Conservation (phyloP, 23 tunicate genomes). For the Halocynthia roretzi region DNA sequence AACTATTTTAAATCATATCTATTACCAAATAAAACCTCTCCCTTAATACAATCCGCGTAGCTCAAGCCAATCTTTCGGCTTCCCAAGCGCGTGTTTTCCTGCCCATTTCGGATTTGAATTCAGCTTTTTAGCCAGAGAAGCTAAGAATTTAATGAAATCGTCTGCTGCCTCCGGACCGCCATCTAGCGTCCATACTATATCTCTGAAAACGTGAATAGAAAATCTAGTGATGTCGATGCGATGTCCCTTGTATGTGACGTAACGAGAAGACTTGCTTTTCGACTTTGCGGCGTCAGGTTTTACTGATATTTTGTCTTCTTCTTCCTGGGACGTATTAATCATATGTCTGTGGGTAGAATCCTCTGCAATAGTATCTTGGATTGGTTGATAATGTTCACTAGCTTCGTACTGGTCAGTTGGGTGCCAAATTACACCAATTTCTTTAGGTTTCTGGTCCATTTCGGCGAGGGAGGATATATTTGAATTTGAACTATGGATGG, state of each 20-base stretch:
- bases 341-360: not conserved
- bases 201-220: slow-evolving; percentile 49
- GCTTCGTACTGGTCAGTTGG: not conserved
- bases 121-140: slow-evolving; percentile 41
- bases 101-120: slow-evolving; percentile 45
- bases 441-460: not conserved
- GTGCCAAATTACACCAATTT: slow-evolving; percentile 24
- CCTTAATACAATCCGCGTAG: slow-evolving; percentile 57
- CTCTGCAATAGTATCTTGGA: not conserved
- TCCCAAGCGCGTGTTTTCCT: slow-evolving; percentile 52
- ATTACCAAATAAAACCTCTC: not conserved
- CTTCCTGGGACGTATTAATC: not conserved
- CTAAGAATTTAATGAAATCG: slow-evolving; percentile 51
- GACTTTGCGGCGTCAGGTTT: not conserved
- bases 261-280: slow-evolving; percentile 2
- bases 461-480: not conserved
- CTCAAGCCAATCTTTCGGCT: slow-evolving; percentile 56
- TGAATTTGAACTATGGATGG: too few species aligned
- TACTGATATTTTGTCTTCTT: too few species aligned
- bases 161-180: slow-evolving; percentile 42
- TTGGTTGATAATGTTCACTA: not conserved
- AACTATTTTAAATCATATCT: not conserved
- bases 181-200: slow-evolving; percentile 68
- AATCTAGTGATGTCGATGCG: slow-evolving; percentile 60
- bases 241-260: slow-evolving; percentile 48